Base-by-base conservation (phyloP, 1,140 invertebrate genomes). In the Batillaria attramentaria region DNA sequence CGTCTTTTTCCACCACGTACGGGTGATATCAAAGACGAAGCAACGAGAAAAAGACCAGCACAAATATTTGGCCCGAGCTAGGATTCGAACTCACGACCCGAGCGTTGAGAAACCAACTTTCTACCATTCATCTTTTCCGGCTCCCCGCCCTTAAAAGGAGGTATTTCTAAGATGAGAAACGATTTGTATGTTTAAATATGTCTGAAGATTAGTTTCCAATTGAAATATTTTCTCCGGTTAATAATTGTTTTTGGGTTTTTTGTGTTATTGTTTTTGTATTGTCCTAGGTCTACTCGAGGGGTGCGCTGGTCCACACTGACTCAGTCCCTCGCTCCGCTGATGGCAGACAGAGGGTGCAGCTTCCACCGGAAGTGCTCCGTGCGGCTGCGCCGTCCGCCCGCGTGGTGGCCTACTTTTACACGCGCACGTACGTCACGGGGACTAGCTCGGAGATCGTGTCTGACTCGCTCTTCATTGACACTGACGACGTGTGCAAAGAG, bases 381-480 rank as follows among this genome's bases (percentile, higher is more conserved):
- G 69, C 60, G 54, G 54, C 62, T 1, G 35, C 77, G 0, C 79
- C 79, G 0, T 42, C 41, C 3, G 76, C 70, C 31, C 68, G 79
- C 24, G 68, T 77, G 37, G 20, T 81, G 35, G 79, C 79, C 33
- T 81, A 73, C 42, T 81, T 72, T n/a, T n/a, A n/a, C n/a, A n/a
- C n/a, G n/a, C n/a, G n/a, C n/a, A n/a, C n/a, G n/a, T 39, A 46
- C 24, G 50, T 65, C 28, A 5, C 28, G 10, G 54, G 70, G 10
- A n/a, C 24, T 16, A 72, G 20, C 28, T 20, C 28, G 13, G 79
- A 81, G 57, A n/a, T 66, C 13, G 73, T 81, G 31, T 37, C 70
- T 31, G 79, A 81, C 42, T 73, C 79, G 18, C 33, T 81, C 41
- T 31, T 81, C 20, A 70, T 81, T 13, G 74, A 81, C 41, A 77